These are phyloP conservation scores for Ctenodactylus gundi DNA, from an alignment of 2,113 vertebrate genomes.

Conservation along the genomic window DNA sequence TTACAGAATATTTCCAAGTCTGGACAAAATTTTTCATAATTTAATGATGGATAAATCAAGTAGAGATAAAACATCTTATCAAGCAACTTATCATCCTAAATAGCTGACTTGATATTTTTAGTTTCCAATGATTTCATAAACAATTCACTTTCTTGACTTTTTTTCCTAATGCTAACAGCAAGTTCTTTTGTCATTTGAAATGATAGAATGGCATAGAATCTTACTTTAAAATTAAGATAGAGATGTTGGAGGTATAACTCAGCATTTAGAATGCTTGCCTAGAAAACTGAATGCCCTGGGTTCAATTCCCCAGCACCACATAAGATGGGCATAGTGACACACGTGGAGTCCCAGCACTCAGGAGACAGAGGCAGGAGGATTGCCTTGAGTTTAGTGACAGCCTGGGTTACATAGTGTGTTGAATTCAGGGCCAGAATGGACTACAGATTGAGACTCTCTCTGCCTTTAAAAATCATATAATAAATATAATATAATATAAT, in stretches of 20 bases:
- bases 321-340: no score
- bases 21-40: not conserved
- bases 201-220: not conserved
- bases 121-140: not conserved
- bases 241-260: not conserved
- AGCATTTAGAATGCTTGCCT: not conserved
- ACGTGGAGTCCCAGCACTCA: no score
- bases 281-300: not conserved
- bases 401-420: no score
- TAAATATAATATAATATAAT: no score
- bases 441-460: no score
- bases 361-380: no score
- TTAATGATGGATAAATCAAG: not conserved
- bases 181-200: not conserved
- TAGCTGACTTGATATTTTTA: not conserved
- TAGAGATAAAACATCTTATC: not conserved
- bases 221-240: slow-evolving; percentile 22
- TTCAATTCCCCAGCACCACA: not conserved
- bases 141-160: not conserved
- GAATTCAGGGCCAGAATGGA: no score
- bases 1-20: not conserved
- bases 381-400: no score
- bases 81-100: not conserved
- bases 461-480: no score
- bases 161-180: not conserved